Base-by-base conservation (phyloP, 2,797 vertebrate species). In the Sebastes hopkinsi region DNA sequence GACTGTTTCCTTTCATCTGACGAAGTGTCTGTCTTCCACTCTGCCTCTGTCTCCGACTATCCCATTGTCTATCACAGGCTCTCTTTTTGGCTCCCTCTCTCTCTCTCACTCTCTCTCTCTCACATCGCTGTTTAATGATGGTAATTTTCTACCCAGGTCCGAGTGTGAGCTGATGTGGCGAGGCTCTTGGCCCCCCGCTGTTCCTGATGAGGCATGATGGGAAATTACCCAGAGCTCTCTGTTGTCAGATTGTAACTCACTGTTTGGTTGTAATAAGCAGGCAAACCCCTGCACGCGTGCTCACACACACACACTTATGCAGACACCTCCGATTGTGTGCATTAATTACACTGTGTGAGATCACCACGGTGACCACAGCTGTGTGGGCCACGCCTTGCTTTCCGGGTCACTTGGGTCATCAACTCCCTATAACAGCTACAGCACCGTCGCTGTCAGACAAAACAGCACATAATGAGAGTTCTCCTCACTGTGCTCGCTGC, bases 251-350 rank as follows among this genome's bases (percentile, higher is more conserved):
- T 97, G 94, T 97, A 96, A 97, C 96, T 97, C 95, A 96, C 97
- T 98, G 97, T 98, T 98, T 98, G 97, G 97, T 97, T 97, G 97
- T 97, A 98, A 98, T 98, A 97, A 98, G 97, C 96, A 97, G 96
- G 96, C 96, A 96, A 97, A 96, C 95, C 96, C 96, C 96, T 92
- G 86, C 86, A 75, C 62, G 89, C 60, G 70, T 84, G 76, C 85
- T 78, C 85, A 18, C 77, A 61, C 82, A 62, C 79, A 72, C 95
- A 95, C 95, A 95, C n/a, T 16, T 65, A 79, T 70, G 27, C 74
- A 88, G 84, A 91, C 93, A 94, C 93, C 87, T 92, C 91, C 96
- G 90, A 97, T 97, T 97, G 96, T 97, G 96, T 96, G 96, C 96
- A 96, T 97, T 97, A 98, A 98, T 98, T 98, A 97, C 97, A 97